Evolutionary conservation across 1,140 invertebrate genomes (phyloP).

Genomic region (Solenopsis invicta): DNA sequence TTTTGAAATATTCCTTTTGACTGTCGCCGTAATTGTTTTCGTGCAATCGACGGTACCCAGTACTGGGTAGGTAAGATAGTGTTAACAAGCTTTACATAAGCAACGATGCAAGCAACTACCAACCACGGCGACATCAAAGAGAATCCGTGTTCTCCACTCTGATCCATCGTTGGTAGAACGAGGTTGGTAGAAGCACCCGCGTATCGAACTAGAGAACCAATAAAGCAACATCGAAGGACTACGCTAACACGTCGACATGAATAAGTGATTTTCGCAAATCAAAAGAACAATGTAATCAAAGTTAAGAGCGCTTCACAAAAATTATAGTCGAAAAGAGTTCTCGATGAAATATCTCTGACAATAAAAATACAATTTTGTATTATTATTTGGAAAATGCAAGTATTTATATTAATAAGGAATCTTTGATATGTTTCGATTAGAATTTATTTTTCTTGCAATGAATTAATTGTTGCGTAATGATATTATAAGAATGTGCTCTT

Average conservation of each 20-base stretch:
- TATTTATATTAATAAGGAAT: neutral
- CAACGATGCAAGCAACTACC: conserved; percentile 64
- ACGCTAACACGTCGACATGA: neutral
- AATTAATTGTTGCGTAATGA: neutral
- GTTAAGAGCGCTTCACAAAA: neutral
- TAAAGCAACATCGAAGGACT: conserved; percentile 31
- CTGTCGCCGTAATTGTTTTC: conserved; percentile 32
- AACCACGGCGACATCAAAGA: conserved; percentile 71
- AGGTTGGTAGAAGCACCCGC: conserved; percentile 21
- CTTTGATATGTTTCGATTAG: neutral
- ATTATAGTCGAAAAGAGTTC: neutral
- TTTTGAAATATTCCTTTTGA: conserved; percentile 39
- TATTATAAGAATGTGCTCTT: neutral
- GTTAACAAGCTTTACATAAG: conserved; percentile 77
- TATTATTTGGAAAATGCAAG: neutral
- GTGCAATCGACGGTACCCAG: conserved; percentile 43
- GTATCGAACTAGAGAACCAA: conserved; percentile 28
- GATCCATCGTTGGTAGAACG: conserved; percentile 34
- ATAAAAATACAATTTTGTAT: conserved; percentile 1
- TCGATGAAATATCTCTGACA: neutral
- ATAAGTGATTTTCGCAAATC: neutral
- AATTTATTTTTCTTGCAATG: neutral
- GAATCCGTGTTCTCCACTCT: conserved; percentile 43
- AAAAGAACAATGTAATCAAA: neutral
- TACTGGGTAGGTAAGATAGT: conserved; percentile 61